A percentile compares a stretch with the other conserved stretches of the same genome.
phyloP scores from a whole-genome alignment of 2,888 invertebrate species.

The Cacoxenus indagator region DNA sequence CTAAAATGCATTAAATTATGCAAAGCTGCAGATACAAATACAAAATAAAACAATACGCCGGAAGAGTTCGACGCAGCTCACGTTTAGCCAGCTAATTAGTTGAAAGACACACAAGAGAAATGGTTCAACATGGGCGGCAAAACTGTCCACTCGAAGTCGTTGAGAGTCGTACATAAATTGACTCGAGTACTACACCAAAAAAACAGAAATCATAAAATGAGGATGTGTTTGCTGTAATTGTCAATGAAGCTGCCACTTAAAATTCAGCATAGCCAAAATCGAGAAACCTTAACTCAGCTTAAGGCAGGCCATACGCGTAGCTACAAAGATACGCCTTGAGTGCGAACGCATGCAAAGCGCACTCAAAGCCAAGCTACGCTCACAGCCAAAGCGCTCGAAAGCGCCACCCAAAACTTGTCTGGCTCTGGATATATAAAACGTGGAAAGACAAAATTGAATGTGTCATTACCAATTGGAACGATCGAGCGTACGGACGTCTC shows the following conservation, averaged over 20 bases:
- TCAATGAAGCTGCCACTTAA: slow-evolving; percentile 49
- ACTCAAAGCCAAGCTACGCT: slow-evolving; percentile 20
- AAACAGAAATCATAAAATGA: background rate
- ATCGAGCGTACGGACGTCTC: slow-evolving; percentile 46
- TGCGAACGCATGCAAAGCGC: slow-evolving; percentile 8
- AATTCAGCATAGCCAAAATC: slow-evolving; percentile 44
- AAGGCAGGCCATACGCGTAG: background rate
- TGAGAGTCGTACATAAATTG: background rate
- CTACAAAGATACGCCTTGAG: background rate
- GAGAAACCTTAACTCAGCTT: background rate
- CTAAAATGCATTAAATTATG: slow-evolving; percentile 54
- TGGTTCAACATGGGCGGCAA: background rate
- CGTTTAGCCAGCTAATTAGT: slow-evolving; percentile 2
- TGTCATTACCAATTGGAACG: slow-evolving; percentile 61
- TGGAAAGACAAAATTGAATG: slow-evolving; percentile 59
- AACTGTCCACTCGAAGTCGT: background rate
- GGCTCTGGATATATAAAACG: slow-evolving; percentile 63
- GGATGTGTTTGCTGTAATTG: slow-evolving; percentile 29
- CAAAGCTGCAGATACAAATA: slow-evolving; percentile 36
- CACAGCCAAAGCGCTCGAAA: background rate
- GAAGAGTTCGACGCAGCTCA: slow-evolving; percentile 6
- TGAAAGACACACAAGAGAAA: slow-evolving; percentile 5
- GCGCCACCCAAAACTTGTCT: background rate
- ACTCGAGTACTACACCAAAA: background rate
- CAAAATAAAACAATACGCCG: background rate